Conservation (phyloP, 1,140 invertebrate genomes). For the Apocrypta bakeri region DNA sequence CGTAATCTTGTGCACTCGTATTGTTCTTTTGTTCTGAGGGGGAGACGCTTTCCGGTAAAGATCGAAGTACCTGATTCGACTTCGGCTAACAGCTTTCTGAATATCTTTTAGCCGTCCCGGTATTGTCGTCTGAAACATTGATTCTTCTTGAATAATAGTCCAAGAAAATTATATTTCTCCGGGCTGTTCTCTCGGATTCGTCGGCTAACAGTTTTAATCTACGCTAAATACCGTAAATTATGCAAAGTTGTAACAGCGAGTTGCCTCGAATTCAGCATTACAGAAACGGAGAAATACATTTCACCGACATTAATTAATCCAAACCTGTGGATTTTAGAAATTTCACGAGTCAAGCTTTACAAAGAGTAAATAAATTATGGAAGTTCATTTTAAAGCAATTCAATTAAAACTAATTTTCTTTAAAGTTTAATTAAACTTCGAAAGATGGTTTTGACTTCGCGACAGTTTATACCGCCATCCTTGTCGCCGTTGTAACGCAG, state of each 20-base stretch:
- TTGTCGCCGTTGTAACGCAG: neutral
- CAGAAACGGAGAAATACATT: neutral
- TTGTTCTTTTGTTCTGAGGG: slow-evolving; percentile 3
- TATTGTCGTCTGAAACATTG: too few species aligned
- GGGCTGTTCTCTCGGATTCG: too few species aligned
- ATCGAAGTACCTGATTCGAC: neutral
- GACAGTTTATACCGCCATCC: neutral
- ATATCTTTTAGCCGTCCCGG: too few species aligned
- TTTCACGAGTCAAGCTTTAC: neutral
- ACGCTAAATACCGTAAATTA: neutral
- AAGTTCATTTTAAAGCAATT: neutral
- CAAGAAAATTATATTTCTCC: too few species aligned
- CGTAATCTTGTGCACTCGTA: neutral
- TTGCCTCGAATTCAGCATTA: neutral
- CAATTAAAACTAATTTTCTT: neutral
- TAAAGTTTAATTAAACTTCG: neutral
- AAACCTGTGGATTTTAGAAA: neutral
- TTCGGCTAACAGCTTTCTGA: too few species aligned
- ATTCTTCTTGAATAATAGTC: too few species aligned
- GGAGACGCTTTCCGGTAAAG: neutral
- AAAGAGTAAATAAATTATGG: neutral
- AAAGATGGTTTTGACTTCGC: neutral
- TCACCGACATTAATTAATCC: neutral
- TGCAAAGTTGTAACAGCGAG: neutral
- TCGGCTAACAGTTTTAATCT: too few species aligned